These are phyloP conservation scores for Podarcis lilfordi DNA, from an alignment of 2,797 vertebrate genomes.

Conservation along the genomic window DNA sequence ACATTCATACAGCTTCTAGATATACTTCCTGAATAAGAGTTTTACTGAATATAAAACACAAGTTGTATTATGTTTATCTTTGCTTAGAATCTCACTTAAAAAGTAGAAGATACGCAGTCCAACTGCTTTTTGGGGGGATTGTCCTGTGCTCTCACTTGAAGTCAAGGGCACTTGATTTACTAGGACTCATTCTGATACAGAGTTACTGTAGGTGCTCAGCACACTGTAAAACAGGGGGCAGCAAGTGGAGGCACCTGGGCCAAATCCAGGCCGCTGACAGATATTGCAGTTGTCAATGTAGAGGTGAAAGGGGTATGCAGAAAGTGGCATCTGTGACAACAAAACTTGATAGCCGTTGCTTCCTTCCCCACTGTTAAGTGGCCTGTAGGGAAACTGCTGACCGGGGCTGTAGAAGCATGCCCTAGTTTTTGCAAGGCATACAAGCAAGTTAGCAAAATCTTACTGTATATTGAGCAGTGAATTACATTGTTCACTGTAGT, in stretches of 20 bases:
- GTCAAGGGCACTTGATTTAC: background rate
- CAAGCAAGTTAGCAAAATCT: background rate
- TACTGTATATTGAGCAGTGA: background rate
- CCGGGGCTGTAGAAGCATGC: background rate
- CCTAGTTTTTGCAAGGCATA: background rate
- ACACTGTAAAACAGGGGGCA: background rate
- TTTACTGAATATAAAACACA: slow-evolving; percentile 12
- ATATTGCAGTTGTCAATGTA: background rate
- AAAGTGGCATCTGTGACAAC: background rate
- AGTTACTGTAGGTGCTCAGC: background rate
- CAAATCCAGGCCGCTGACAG: background rate
- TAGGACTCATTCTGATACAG: background rate
- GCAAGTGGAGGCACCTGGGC: background rate
- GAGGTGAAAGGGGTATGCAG: background rate
- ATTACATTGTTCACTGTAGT: background rate
- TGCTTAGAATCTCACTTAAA: slow-evolving; percentile 9
- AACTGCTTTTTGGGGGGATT: background rate
- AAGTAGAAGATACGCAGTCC: accelerated
- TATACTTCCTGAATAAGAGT: background rate
- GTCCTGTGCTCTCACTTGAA: background rate
- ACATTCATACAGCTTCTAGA: slow-evolving; percentile 14
- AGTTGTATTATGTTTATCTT: background rate
- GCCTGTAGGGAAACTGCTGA: background rate
- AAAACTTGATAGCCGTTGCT: background rate
- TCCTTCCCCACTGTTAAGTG: background rate